These are phyloP conservation scores for Eclectus roratus DNA, from an alignment of 2,113 vertebrate species.

Conservation along the genomic window DNA sequence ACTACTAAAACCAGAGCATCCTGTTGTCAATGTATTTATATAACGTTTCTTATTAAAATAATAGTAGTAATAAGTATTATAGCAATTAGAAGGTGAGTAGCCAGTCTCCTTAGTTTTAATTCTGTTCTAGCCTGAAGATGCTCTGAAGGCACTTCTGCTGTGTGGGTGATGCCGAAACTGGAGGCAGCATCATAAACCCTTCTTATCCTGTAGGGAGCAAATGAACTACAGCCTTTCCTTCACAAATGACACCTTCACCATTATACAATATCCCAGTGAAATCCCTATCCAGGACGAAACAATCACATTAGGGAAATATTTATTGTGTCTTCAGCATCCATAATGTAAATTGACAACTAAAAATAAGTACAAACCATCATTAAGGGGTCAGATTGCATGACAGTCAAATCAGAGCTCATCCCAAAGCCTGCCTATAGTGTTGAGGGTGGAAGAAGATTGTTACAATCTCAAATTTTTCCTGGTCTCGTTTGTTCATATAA, in stretches of 20 bases:
- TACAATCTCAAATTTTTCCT: neutral
- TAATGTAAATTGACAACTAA: neutral
- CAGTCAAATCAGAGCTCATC: neutral
- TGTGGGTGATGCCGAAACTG: neutral
- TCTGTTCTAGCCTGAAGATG: neutral
- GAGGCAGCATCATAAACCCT: neutral
- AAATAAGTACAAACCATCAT: neutral
- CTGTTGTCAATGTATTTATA: fast-evolving
- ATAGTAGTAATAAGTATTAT: neutral
- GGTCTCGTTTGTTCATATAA: neutral
- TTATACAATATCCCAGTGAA: neutral
- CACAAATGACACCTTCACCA: neutral
- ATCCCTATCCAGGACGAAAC: neutral
- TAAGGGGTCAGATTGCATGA: neutral
- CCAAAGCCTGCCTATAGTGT: neutral
- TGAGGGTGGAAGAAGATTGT: neutral
- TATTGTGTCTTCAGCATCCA: neutral
- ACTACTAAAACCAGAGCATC: neutral
- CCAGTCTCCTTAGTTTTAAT: neutral
- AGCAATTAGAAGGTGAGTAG: neutral
- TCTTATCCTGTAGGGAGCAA: neutral
- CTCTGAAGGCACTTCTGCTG: neutral
- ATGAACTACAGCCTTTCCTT: neutral
- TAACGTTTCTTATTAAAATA: neutral
- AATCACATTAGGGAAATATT: neutral